These are phyloP conservation scores for Megalurothrips usitatus DNA, from an alignment of 2,888 invertebrate genomes.

Conservation along the genomic window DNA sequence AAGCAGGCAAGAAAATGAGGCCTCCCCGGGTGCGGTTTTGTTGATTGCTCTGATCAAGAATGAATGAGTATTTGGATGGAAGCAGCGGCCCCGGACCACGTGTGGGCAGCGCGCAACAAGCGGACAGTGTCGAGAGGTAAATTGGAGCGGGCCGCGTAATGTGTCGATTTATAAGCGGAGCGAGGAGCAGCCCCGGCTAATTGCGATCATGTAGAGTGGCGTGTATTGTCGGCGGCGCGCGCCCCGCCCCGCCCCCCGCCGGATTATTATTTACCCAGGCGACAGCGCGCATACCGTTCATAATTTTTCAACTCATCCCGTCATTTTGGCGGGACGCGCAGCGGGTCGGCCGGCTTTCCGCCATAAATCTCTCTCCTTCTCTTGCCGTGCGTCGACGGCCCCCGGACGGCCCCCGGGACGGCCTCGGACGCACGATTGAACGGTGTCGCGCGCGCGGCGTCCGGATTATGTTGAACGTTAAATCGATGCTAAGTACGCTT, in stretches of 20 bases:
- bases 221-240: neutral
- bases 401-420: neutral
- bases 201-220: neutral
- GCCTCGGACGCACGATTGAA: neutral
- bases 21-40: too few relatives aligned
- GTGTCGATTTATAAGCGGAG: conserved; percentile 4
- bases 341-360: neutral
- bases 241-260: neutral
- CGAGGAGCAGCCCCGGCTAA: neutral
- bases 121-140: neutral
- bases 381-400: neutral
- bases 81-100: too few relatives aligned
- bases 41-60: too few relatives aligned
- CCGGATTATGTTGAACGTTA: neutral
- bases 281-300: neutral
- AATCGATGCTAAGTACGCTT: neutral
- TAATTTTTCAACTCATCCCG: neutral
- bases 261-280: neutral
- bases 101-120: neutral
- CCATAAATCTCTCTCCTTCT: neutral
- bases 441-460: neutral
- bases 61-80: too few relatives aligned
- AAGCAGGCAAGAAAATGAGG: too few relatives aligned
- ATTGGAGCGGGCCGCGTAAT: neutral
- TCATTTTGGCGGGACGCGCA: neutral